Base-by-base conservation (phyloP, 2,888 invertebrate species). In the Watsonalla binaria region DNA sequence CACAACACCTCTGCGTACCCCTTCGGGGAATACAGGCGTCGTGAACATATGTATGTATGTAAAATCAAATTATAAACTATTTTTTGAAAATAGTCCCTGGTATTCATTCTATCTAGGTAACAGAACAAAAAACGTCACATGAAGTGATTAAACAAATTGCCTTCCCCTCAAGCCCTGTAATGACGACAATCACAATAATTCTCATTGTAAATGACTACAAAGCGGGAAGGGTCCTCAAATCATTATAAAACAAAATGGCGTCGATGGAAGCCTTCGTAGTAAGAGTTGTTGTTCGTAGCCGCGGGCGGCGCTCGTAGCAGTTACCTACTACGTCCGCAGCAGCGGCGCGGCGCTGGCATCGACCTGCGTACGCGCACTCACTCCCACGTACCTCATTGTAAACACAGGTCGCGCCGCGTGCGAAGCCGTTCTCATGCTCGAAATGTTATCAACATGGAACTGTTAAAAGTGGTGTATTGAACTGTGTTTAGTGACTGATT, bases 311-410 rank as follows among this genome's bases (percentile, higher is more conserved):
- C 82, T 51, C 13, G 9, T 34, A 24, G 47, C 48, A 33, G 91
- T 90, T 90, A 81, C 66, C 62, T 64, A 74, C 82, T 84, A 73
- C 74, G 72, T 7, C 79, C 84, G 75, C 77, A 53, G 62, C 65
- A 66, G 66, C 61, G 58, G 11, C 55, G 65, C 51, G 78, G 86
- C 85, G 86, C 84, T 78, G 60, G 67, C 66, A 71, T 78, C 75
- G 73, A 42, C 70, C 58, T 55, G 63, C 70, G 73, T 67, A 70
- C 66, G 74, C 82, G 79, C 73, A 62, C 57, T 62, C 88, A 89
- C 89, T 87, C 90, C 86, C 86, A 87, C 89, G 85, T 85, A 78
- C 79, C 83, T 75, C 71, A 76, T 82, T 81, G 89, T 87, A 89
- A 88, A 90, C 89, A 90, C 86, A 72, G 66, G 66, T 64, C 68